A percentile compares a stretch with the other conserved stretches of the same genome.
phyloP scores from a whole-genome alignment of 1,140 invertebrate genomes.

The Lutraria rhynchaena region DNA sequence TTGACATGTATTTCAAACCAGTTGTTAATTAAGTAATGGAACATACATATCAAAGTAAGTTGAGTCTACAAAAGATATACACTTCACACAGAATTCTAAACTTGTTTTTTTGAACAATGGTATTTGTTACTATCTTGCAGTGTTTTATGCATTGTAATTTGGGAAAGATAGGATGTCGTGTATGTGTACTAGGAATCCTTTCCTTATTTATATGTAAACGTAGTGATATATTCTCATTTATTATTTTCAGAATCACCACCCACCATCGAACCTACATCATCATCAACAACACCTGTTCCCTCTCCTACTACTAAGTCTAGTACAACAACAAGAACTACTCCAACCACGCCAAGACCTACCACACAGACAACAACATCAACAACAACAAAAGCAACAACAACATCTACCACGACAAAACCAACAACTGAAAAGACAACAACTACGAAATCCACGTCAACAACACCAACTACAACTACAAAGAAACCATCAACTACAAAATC shows the following conservation, averaged over 20 bases:
- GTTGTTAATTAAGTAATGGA: too few relatives aligned
- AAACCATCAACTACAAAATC: conserved; percentile 7
- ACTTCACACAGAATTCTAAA: background rate
- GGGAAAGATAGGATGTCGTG: background rate
- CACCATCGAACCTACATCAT: background rate
- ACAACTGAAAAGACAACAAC: conserved; percentile 11
- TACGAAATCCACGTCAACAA: background rate
- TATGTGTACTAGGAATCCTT: too few relatives aligned
- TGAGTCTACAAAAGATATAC: too few relatives aligned
- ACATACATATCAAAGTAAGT: too few relatives aligned
- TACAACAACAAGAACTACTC: background rate
- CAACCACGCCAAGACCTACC: background rate
- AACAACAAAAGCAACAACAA: background rate
- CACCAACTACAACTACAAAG: conserved; percentile 5
- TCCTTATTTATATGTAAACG: too few relatives aligned
- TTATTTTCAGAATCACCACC: conserved; percentile 9
- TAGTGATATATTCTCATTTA: background rate
- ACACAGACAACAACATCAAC: conserved; percentile 1
- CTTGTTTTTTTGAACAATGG: background rate
- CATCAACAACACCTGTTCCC: background rate
- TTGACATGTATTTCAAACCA: too few relatives aligned
- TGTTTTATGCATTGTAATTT: background rate
- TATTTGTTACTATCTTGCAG: background rate
- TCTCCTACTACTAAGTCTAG: background rate
- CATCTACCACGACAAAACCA: conserved; percentile 1